Percentiles rank a stretch among this genome's conserved stretches.
Evolutionary conservation across 30 jellyfish, hydroid and myxozoan species (phyloP).

Genomic region (Nemopilema nomurai): DNA sequence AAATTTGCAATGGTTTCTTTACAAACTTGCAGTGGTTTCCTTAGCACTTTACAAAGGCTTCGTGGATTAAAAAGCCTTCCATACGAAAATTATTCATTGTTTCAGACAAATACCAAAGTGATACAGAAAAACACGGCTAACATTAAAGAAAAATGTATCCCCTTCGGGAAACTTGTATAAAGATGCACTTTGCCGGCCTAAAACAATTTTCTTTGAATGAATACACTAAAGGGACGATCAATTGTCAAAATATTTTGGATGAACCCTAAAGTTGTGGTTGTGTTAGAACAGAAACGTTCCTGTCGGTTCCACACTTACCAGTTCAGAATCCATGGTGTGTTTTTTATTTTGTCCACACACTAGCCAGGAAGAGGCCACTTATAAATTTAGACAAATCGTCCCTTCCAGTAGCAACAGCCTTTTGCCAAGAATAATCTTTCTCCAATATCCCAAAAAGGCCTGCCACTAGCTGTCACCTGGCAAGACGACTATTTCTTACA

Average conservation of each 20-base stretch:
- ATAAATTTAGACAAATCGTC: neutral
- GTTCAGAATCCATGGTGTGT: neutral
- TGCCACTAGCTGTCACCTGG: constrained; percentile 2
- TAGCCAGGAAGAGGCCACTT: neutral
- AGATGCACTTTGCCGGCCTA: neutral
- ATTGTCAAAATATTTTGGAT: neutral
- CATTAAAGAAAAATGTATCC: neutral
- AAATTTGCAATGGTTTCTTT: constrained; percentile 3
- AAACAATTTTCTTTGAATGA: neutral
- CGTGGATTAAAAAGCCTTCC: neutral
- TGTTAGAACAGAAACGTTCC: neutral
- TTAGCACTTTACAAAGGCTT: neutral
- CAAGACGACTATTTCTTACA: constrained; percentile 51
- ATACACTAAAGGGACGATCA: neutral
- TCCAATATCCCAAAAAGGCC: neutral
- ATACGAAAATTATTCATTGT: neutral
- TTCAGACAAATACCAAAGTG: neutral
- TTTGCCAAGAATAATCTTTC: neutral
- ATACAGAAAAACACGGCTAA: neutral
- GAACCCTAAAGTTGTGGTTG: neutral
- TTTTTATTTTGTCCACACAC: neutral
- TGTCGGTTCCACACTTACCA: neutral
- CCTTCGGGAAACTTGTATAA: neutral
- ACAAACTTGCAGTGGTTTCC: neutral
- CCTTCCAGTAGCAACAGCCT: neutral